phyloP scores from a whole-genome alignment of 2,113 vertebrate genomes.

The Zosterops borbonicus region DNA sequence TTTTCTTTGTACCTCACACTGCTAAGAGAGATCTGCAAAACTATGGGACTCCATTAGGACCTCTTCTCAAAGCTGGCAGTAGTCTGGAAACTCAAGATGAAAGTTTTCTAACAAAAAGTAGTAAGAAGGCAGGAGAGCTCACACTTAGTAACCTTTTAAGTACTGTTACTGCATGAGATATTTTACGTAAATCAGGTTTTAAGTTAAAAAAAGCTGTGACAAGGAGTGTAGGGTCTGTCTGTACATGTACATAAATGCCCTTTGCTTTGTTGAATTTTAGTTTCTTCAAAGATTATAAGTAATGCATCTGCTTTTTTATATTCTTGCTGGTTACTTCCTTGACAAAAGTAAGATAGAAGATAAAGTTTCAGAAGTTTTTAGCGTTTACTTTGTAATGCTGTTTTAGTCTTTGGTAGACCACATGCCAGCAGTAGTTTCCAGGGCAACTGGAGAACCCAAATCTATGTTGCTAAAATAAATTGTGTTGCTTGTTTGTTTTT shows the following conservation, averaged over 20 bases:
- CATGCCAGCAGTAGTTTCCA: neutral
- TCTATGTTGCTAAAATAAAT: neutral
- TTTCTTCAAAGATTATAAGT: neutral
- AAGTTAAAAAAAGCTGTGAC: neutral
- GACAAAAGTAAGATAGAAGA: neutral
- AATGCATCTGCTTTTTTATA: neutral
- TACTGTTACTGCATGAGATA: neutral
- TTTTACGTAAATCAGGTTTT: neutral
- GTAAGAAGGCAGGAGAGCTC: neutral
- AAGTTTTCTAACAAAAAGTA: neutral
- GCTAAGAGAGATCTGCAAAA: neutral
- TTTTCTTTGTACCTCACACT: neutral
- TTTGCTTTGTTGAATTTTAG: neutral
- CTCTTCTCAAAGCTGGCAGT: neutral
- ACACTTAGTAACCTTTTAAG: neutral
- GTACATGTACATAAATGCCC: accelerated
- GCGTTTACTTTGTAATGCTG: neutral
- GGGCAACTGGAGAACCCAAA: neutral
- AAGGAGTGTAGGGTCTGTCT: neutral
- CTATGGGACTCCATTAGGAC: neutral
- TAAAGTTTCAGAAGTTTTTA: neutral
- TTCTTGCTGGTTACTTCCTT: neutral
- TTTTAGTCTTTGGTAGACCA: neutral
- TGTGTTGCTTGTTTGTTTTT: neutral
- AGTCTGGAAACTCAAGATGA: neutral